phyloP scores from a whole-genome alignment of 2,113 vertebrate genomes.

The Tachysurus fulvidraco region DNA sequence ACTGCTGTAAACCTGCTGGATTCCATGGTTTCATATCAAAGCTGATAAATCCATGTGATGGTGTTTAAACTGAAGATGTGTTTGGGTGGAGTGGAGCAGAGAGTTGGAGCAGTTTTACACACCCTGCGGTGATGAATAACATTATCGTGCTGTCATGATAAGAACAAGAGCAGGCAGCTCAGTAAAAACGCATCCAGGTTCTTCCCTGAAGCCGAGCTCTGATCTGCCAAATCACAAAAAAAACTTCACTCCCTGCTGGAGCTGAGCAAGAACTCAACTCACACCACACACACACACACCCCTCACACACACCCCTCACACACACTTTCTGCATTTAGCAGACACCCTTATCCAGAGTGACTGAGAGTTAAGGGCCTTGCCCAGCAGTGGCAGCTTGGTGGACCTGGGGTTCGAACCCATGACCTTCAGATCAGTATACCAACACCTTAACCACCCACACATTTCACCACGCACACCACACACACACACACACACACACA shows the following conservation, averaged over 20 bases:
- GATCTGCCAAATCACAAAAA: conserved; percentile 34
- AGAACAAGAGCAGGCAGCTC: conserved; percentile 47
- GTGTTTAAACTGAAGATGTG: neutral
- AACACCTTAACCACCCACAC: too few species aligned
- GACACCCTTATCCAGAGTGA: too few species aligned
- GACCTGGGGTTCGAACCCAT: too few species aligned
- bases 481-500: neutral
- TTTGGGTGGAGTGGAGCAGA: conserved; percentile 5
- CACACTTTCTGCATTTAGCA: too few species aligned
- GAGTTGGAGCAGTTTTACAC: conserved; percentile 32
- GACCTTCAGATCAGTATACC: too few species aligned
- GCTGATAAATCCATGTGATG: neutral
- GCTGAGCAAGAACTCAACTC: conserved; percentile 5
- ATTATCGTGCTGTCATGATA: conserved; percentile 49
- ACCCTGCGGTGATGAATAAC: conserved; percentile 38
- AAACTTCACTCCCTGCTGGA: conserved; percentile 15
- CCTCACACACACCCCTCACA: neutral
- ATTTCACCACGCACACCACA: too few species aligned
- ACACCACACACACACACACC: neutral
- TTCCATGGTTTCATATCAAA: neutral
- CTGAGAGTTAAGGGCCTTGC: too few species aligned
- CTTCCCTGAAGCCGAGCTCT: conserved; percentile 16
- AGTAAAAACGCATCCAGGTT: conserved; percentile 33
- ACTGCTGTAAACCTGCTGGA: neutral
- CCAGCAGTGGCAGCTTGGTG: too few species aligned